A percentile compares a stretch with the other conserved stretches of the same genome.
Evolutionary conservation across 2,888 invertebrate species (phyloP).

Genomic region (Ptychoptera albimana): DNA sequence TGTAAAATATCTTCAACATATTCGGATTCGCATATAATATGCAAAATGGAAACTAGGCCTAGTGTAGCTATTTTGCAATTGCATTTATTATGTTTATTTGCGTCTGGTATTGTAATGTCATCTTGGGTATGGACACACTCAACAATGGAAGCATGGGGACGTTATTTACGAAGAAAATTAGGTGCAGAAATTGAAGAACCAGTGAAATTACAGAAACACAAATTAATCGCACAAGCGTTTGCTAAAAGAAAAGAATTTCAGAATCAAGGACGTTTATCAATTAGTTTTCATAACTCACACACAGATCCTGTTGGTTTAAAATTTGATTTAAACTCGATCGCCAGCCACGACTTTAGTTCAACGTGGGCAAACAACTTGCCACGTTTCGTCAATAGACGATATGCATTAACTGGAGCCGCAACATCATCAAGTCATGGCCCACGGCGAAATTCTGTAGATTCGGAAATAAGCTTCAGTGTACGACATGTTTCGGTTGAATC

Average conservation of each 20-base stretch:
- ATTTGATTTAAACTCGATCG: constrained; percentile 55
- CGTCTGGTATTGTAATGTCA: constrained; percentile 74
- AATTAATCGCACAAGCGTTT: constrained; percentile 82
- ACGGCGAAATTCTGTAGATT: constrained; percentile 45
- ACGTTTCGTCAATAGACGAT: constrained; percentile 66
- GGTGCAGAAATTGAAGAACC: constrained; percentile 52
- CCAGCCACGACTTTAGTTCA: constrained; percentile 73
- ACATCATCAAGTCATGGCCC: constrained; percentile 35
- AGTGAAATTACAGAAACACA: constrained; percentile 67
- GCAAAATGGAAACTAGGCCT: constrained; percentile 54
- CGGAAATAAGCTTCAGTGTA: constrained; percentile 59
- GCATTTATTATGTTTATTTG: constrained; percentile 68
- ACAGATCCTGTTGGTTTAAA: constrained; percentile 80
- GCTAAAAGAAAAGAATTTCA: constrained; percentile 73
- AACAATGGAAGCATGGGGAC: constrained; percentile 70
- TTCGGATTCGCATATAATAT: constrained; percentile 29
- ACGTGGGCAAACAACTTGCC: constrained; percentile 87
- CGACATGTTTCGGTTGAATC: constrained; percentile 76
- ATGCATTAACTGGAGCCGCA: constrained; percentile 50
- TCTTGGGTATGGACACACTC: constrained; percentile 89
- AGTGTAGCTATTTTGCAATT: constrained; percentile 69
- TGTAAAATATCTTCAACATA: constrained; percentile 26
- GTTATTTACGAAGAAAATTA: constrained; percentile 65
- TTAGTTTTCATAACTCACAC: constrained; percentile 71
- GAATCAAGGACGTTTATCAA: constrained; percentile 68